A percentile compares a stretch with the other conserved stretches of the same genome.
Conservation (phyloP, 2,113 vertebrate species). For the Empidonax alnorum region DNA sequence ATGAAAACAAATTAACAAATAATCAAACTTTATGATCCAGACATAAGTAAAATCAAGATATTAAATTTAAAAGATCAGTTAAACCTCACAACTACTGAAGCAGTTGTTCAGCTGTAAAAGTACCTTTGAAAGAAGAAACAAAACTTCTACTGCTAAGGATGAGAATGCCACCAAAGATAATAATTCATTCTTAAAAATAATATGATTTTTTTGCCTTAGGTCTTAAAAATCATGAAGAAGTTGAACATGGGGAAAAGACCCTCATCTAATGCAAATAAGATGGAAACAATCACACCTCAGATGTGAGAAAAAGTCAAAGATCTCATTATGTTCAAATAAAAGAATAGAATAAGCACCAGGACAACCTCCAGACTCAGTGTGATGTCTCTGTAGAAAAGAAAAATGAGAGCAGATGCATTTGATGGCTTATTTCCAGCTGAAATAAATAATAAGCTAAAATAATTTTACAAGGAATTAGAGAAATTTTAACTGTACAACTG, state of each 20-base stretch:
- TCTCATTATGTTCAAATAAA: not conserved
- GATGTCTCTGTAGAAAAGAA: not conserved
- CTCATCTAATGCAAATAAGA: not conserved
- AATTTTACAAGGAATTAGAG: not conserved
- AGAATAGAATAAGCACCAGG: not conserved
- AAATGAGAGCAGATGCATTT: constrained; percentile 3
- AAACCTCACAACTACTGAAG: not conserved
- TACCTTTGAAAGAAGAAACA: not conserved
- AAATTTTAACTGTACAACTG: not conserved
- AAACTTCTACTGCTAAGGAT: not conserved
- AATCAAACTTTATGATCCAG: not conserved
- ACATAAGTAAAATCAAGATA: not conserved
- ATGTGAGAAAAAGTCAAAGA: not conserved
- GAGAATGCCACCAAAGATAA: not conserved
- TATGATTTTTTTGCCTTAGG: not conserved
- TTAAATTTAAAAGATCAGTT: not conserved
- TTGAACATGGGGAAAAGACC: not conserved
- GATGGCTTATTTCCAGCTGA: not conserved
- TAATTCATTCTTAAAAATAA: not conserved
- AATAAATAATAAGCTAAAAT: not conserved
- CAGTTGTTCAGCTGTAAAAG: not conserved
- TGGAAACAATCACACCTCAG: not conserved
- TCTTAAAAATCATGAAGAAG: not conserved
- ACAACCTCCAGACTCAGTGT: not conserved
- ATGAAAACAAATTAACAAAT: not conserved